phyloP scores from a whole-genome alignment of 2,888 invertebrate genomes.

The Ectobius pallidus region DNA sequence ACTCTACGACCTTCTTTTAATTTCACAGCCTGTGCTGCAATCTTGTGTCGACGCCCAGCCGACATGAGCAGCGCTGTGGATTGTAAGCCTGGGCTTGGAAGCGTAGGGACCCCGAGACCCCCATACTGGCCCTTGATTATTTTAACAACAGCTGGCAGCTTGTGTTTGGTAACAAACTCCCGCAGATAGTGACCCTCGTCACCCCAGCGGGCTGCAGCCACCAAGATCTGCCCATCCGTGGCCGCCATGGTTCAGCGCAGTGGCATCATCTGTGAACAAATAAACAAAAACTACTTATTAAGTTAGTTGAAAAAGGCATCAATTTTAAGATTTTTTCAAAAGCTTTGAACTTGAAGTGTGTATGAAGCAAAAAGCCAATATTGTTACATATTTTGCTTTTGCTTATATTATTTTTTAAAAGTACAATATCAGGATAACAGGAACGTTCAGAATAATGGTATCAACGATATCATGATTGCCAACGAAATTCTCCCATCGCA shows the following conservation, averaged over 20 bases:
- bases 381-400: too few relatives aligned
- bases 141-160: conserved; percentile 84
- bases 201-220: conserved; percentile 79
- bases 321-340: too few relatives aligned
- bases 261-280: conserved; percentile 59
- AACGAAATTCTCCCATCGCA: too few relatives aligned
- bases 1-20: conserved; percentile 86
- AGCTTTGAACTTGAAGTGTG: too few relatives aligned
- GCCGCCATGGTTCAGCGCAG: conserved; percentile 70
- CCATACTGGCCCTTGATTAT: conserved; percentile 94
- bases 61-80: conserved; percentile 86
- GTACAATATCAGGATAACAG: too few relatives aligned
- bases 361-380: too few relatives aligned
- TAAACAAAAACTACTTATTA: too few relatives aligned
- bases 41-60: conserved; percentile 83
- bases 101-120: conserved; percentile 85
- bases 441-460: too few relatives aligned
- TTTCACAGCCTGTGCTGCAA: conserved; percentile 87
- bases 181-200: conserved; percentile 76
- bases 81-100: conserved; percentile 85
- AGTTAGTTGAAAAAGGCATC: too few relatives aligned
- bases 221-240: conserved; percentile 88
- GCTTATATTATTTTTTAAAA: too few relatives aligned
- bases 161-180: conserved; percentile 75
- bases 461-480: too few relatives aligned